These are phyloP conservation scores for Sebastes kiyomatsui DNA, from an alignment of 2,797 vertebrate species.

Conservation along the genomic window DNA sequence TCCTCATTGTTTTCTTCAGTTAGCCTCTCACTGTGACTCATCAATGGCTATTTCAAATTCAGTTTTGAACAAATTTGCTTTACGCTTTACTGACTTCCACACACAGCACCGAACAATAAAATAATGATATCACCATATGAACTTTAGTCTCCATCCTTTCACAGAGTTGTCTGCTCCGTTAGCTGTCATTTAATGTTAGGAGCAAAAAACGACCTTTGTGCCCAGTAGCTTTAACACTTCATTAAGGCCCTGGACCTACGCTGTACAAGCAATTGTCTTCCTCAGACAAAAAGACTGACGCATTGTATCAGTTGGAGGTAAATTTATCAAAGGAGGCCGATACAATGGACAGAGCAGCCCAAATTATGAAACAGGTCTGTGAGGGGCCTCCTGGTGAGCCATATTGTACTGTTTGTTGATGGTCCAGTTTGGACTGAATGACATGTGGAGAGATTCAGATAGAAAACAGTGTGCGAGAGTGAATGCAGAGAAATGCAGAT, in stretches of 20 bases:
- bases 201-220: conserved; percentile 59
- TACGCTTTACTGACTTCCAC: conserved; percentile 57
- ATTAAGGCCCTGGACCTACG: conserved; percentile 70
- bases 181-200: conserved; percentile 74
- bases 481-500: conserved; percentile 27
- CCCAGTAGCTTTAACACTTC: conserved; percentile 73
- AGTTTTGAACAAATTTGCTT: conserved; percentile 45
- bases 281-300: conserved; percentile 77
- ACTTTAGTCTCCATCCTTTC: conserved; percentile 57
- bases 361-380: conserved; percentile 76
- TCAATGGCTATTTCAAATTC: conserved; percentile 46
- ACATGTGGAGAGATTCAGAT: conserved; percentile 53
- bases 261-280: conserved; percentile 75
- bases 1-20: conserved; percentile 45
- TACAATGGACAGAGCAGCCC: conserved; percentile 76
- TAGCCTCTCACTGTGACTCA: conserved; percentile 63
- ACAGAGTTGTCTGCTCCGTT: conserved; percentile 61
- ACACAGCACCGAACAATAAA: conserved; percentile 58
- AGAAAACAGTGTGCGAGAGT: conserved; percentile 19
- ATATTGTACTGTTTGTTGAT: conserved; percentile 80
- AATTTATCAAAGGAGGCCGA: conserved; percentile 77
- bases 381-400: conserved; percentile 73
- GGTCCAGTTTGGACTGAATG: conserved; percentile 62
- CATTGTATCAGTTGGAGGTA: conserved; percentile 82
- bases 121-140: conserved; percentile 70